A percentile compares a stretch with the other conserved stretches of the same genome.
These are phyloP conservation scores for Asbolus verrucosus DNA, from an alignment of 1,140 invertebrate species.

Conservation along the genomic window DNA sequence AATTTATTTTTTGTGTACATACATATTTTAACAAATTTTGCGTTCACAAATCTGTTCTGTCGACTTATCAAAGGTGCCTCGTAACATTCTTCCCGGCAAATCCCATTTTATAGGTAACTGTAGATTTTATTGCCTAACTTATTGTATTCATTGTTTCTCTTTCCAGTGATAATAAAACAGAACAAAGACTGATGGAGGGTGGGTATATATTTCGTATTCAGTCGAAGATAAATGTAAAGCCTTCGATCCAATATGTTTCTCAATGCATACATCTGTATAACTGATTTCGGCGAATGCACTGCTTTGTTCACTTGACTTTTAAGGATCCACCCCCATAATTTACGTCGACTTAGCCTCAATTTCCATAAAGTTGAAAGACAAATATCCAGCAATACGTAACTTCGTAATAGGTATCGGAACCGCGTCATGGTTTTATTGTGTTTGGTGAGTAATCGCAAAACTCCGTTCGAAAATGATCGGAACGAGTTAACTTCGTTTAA, in stretches of 20 bases:
- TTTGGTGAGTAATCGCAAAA: background rate
- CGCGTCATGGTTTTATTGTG: background rate
- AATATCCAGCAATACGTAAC: background rate
- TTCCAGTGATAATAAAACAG: constrained; percentile 31
- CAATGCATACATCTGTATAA: constrained; percentile 45
- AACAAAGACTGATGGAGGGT: constrained; percentile 40
- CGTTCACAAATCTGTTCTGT: background rate
- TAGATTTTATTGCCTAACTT: constrained; percentile 33
- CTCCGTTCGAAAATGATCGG: background rate
- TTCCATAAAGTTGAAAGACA: constrained; percentile 3
- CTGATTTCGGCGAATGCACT: constrained; percentile 12
- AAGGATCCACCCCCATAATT: constrained; percentile 1
- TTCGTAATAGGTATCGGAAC: background rate
- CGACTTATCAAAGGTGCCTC: background rate
- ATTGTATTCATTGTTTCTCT: constrained; percentile 38
- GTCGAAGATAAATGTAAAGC: constrained; percentile 47
- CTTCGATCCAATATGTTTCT: constrained; percentile 49
- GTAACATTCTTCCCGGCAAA: background rate
- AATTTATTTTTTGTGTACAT: too few relatives aligned
- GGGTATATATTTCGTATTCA: constrained; percentile 32
- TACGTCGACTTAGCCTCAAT: background rate
- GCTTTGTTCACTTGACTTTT: constrained; percentile 23
- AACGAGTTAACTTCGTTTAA: too few relatives aligned
- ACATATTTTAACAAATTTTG: background rate
- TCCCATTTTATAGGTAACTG: constrained; percentile 29